A percentile compares a stretch with the other conserved stretches of the same genome.
Evolutionary conservation across 2,797 vertebrate species (phyloP).

Genomic region (Lophius americanus): DNA sequence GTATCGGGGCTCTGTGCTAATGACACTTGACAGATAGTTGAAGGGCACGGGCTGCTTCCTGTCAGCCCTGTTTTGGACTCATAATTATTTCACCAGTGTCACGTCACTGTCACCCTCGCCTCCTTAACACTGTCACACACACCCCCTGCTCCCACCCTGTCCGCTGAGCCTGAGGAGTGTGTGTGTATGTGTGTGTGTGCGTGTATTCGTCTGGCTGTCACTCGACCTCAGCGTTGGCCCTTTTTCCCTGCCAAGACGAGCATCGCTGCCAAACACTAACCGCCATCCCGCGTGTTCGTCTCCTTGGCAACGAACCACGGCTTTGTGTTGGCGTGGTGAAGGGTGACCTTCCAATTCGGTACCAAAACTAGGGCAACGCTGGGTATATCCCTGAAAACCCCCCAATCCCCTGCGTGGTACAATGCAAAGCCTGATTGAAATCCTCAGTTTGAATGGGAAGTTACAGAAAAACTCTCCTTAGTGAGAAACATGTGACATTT

Average conservation of each 20-base stretch:
- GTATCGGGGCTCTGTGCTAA: conserved; percentile 88
- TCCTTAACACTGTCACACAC: conserved; percentile 87
- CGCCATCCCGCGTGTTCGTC: conserved; percentile 54
- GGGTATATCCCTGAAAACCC: too few relatives aligned
- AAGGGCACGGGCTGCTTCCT: conserved; percentile 98
- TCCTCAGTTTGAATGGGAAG: too few relatives aligned
- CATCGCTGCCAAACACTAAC: conserved; percentile 68
- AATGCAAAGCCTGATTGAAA: too few relatives aligned
- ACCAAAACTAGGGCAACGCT: conserved; percentile 31
- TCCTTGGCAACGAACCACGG: conserved; percentile 69
- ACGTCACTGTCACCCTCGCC: conserved; percentile 97
- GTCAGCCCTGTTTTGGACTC: conserved; percentile 99
- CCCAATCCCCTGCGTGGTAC: too few relatives aligned
- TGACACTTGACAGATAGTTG: conserved; percentile 98
- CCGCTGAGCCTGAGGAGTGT: conserved; percentile 75
- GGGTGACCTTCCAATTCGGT: conserved; percentile 54
- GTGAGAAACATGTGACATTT: too few relatives aligned
- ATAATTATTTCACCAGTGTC: conserved; percentile 99
- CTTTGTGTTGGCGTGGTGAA: conserved; percentile 60
- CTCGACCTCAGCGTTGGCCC: conserved; percentile 81
- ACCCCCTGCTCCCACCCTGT: conserved; percentile 56
- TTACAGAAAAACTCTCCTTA: too few relatives aligned
- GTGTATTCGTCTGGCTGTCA: conserved; percentile 75
- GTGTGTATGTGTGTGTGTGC: conserved; percentile 31
- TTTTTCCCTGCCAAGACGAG: conserved; percentile 82